phyloP scores from a whole-genome alignment of 2,797 vertebrate species.

The Oryzias dopingdopingensis region DNA sequence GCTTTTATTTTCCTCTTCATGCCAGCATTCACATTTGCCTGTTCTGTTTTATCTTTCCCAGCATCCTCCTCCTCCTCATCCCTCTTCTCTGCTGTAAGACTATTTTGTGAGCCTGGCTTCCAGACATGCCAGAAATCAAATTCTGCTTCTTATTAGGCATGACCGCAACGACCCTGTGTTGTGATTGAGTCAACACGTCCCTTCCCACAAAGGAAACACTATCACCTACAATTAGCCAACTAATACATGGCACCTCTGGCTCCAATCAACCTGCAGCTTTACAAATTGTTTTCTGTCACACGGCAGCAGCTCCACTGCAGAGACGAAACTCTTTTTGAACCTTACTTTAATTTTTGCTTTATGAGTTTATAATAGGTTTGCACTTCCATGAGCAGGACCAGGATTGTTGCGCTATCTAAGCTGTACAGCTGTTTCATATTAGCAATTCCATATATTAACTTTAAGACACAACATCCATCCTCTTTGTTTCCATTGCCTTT shows the following conservation, averaged over 20 bases:
- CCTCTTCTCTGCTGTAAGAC: conserved; percentile 34
- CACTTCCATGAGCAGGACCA: too few relatives aligned
- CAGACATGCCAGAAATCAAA: conserved; percentile 60
- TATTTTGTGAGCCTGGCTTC: conserved; percentile 47
- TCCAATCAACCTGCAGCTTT: conserved; percentile 21
- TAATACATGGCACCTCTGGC: conserved; percentile 57
- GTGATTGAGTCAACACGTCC: conserved; percentile 53
- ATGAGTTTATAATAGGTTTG: neutral
- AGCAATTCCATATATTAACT: too few relatives aligned
- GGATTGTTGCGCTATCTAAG: too few relatives aligned
- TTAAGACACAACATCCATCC: too few relatives aligned
- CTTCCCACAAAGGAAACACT: conserved; percentile 67
- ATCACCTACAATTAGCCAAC: conserved; percentile 64
- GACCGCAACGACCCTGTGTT: conserved; percentile 50
- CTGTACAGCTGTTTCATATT: too few relatives aligned
- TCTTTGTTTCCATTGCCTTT: too few relatives aligned
- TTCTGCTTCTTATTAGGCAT: conserved; percentile 73
- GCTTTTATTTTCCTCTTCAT: conserved; percentile 39
- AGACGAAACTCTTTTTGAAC: conserved; percentile 25
- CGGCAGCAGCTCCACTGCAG: conserved; percentile 29
- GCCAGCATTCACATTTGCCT: conserved; percentile 51
- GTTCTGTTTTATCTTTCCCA: conserved; percentile 42
- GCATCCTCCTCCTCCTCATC: conserved; percentile 6
- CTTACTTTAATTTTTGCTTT: conserved; percentile 3
- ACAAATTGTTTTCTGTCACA: conserved; percentile 55